These are phyloP conservation scores for Leguminivora glycinivorella DNA, from an alignment of 1,140 invertebrate genomes.

Conservation along the genomic window DNA sequence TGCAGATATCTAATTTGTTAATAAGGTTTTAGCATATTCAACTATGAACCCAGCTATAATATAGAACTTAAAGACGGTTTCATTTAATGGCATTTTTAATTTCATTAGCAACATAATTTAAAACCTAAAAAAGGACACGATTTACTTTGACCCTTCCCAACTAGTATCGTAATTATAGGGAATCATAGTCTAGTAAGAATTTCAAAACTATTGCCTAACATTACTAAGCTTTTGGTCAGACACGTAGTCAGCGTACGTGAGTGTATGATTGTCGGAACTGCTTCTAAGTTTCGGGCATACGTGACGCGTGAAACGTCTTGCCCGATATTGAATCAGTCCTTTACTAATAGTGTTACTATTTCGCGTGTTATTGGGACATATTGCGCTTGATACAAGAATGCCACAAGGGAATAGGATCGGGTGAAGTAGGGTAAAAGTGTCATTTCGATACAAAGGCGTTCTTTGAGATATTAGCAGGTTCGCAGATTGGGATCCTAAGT, in stretches of 20 bases:
- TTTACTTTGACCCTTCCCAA: too few species aligned
- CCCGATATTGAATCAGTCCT: slow-evolving; percentile 19
- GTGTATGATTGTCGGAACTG: slow-evolving; percentile 5
- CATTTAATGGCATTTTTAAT: too few species aligned
- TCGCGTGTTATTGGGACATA: background rate
- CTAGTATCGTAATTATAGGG: background rate
- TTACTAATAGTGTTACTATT: slow-evolving; percentile 11
- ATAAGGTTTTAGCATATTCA: too few species aligned
- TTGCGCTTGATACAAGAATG: background rate
- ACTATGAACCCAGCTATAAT: too few species aligned
- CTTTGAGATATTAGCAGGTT: background rate
- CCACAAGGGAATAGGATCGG: background rate
- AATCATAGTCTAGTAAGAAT: background rate
- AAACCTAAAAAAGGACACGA: too few species aligned
- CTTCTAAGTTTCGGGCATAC: slow-evolving; percentile 21
- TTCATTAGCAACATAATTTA: too few species aligned
- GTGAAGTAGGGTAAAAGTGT: background rate
- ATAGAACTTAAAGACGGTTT: too few species aligned
- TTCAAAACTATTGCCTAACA: slow-evolving; percentile 12
- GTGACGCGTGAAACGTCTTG: slow-evolving; percentile 9
- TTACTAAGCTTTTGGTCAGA: background rate
- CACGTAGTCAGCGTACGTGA: slow-evolving; percentile 13
- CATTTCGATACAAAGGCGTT: background rate
- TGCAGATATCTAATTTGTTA: too few species aligned
- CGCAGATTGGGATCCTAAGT: slow-evolving; percentile 1